Evolutionary conservation across 2,113 vertebrate genomes (phyloP).

Genomic region (Pangasianodon hypophthalmus): DNA sequence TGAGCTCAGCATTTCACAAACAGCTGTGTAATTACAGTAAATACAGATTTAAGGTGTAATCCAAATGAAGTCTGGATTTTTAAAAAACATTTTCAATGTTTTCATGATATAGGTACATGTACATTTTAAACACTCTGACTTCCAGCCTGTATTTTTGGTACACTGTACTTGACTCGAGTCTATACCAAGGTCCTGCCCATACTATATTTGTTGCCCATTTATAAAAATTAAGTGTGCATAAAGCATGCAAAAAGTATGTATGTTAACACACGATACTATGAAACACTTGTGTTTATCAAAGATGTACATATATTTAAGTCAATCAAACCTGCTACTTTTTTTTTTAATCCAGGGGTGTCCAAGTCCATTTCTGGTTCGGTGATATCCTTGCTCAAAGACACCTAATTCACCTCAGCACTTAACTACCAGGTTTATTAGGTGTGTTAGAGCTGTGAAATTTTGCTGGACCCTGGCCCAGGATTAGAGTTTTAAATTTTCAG

Average conservation of each 20-base stretch:
- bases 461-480: not conserved
- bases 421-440: conserved; percentile 5
- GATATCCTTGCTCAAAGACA: not conserved
- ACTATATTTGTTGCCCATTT: not conserved
- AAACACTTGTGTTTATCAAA: not conserved
- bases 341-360: not conserved
- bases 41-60: conserved; percentile 10
- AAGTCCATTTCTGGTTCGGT: not conserved
- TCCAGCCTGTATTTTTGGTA: conserved; percentile 16
- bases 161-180: conserved; percentile 13
- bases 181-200: conserved; percentile 28
- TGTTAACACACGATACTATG: not conserved
- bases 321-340: not conserved
- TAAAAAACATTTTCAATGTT: not conserved
- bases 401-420: not conserved
- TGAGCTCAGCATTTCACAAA: conserved; percentile 14
- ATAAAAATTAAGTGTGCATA: not conserved
- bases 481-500: not conserved
- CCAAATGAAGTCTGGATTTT: conserved; percentile 7
- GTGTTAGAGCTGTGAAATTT: conserved; percentile 2
- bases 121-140: conserved; percentile 1
- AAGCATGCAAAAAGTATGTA: not conserved
- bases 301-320: not conserved
- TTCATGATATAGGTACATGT: not conserved
- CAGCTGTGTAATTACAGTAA: conserved; percentile 1